A percentile compares a stretch with the other conserved stretches of the same genome.
Conservation (phyloP, 2,113 vertebrate genomes). For the Probosciger aterrimus region DNA sequence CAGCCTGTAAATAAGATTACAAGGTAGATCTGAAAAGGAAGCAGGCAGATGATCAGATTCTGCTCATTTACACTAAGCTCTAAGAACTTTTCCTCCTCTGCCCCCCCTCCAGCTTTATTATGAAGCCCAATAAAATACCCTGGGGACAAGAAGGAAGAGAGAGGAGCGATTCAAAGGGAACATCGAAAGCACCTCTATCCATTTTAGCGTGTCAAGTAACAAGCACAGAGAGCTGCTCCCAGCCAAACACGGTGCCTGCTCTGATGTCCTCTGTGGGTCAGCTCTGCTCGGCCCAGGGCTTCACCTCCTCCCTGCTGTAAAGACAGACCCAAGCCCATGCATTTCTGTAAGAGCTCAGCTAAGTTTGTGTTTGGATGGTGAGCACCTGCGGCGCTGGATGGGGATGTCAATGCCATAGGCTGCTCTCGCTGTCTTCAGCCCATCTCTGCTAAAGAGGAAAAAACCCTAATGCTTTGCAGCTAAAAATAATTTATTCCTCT, state of each 20-base stretch:
- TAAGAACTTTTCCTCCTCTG: not conserved
- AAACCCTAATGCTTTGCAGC: not conserved
- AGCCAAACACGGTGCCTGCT: not conserved
- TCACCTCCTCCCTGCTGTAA: not conserved
- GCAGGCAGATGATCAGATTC: not conserved
- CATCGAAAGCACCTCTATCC: not conserved
- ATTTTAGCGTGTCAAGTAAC: not conserved
- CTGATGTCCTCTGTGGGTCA: fast-evolving
- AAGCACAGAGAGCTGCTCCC: not conserved
- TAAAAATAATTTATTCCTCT: not conserved
- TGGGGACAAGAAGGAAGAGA: not conserved
- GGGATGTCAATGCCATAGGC: not conserved
- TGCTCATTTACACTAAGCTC: not conserved
- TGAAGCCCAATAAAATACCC: not conserved
- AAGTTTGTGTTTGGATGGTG: not conserved
- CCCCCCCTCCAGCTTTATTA: not conserved
- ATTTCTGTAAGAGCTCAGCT: not conserved
- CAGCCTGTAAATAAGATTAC: slow-evolving; percentile 4
- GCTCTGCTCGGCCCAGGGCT: not conserved
- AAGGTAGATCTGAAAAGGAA: not conserved
- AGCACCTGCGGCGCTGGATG: not conserved
- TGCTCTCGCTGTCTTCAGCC: not conserved
- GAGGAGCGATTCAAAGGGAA: slow-evolving; percentile 2
- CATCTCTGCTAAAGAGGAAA: not conserved
- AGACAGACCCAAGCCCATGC: not conserved